Evolutionary conservation across 2,888 invertebrate species (phyloP).

Genomic region (Meteorus cinctellus): DNA sequence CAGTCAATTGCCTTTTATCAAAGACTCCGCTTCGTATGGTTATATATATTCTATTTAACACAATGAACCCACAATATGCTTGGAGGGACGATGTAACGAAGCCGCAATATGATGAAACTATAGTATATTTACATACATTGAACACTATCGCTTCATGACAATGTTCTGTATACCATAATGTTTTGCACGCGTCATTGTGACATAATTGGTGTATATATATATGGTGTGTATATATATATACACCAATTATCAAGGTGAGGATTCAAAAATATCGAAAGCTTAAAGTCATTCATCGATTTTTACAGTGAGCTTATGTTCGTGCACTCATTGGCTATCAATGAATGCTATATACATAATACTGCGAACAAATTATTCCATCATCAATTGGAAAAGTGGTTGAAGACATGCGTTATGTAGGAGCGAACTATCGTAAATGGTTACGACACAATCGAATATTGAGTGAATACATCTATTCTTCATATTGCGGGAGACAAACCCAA

Average conservation of each 20-base stretch:
- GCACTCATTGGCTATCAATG: neutral
- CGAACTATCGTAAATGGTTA: too few species aligned
- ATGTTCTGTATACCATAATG: neutral
- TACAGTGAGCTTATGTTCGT: too few species aligned
- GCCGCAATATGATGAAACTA: constrained; percentile 16
- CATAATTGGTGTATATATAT: neutral
- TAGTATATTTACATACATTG: neutral
- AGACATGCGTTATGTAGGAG: too few species aligned
- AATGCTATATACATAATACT: neutral
- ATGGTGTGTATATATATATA: too few species aligned
- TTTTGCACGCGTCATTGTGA: neutral
- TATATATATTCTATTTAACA: neutral
- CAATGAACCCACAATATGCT: neutral
- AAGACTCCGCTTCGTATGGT: neutral
- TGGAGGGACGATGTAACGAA: neutral
- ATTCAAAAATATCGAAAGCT: too few species aligned
- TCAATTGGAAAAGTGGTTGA: too few species aligned
- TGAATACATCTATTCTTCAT: neutral
- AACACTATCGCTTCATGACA: neutral
- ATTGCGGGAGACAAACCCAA: neutral
- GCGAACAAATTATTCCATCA: too few species aligned
- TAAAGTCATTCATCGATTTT: too few species aligned
- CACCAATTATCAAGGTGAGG: too few species aligned
- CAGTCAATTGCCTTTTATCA: neutral
- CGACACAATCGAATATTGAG: neutral